Evolutionary conservation across 2,888 invertebrate species (phyloP), one percentile per base, ranked within the genome.

Genomic region (Eupsilia transversa): DNA sequence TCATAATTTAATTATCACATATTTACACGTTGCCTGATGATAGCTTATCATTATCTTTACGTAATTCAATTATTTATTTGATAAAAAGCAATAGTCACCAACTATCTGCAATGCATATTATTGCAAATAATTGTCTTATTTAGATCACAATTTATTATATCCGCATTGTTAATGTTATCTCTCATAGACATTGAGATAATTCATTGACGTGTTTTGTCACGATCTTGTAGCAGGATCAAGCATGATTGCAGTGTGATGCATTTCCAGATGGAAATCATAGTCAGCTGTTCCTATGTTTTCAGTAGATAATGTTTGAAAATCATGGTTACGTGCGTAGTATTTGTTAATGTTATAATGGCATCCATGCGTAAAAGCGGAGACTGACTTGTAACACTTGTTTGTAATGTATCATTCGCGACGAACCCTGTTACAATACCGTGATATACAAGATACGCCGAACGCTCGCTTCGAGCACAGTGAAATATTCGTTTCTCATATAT

Each of bases 141-240:
- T 46, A 46, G 46, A 46, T 46, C 23, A 46, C 6, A 54, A 27
- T 14, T 56, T 30, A 54, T 57, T 30, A 69, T 66, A 75, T 65
- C 30, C 52, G 46, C 35, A 56, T 76, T 85, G 60, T 79, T 49
- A 59, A 54, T 33, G 38, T 78, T 84, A 86, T 72, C 72, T 54
- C 60, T 65, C 4, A 61, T 76, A 84, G 83, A 82, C 83, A 81
- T 77, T 56, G 30, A 70, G 74, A 85, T 84, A 84, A 81, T 68
- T 61, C 61, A 76, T 69, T 81, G 78, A 81, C 85, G 80, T 86
- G 88, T 72, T 85, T 83, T 86, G 83, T 89, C 91, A 92, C 90
- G 92, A 85, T 77, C 80, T 89, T 84, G 85, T 79, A 66, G 79
- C 74, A 82, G 74, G 83, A 83, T 86, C 84, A 69, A 64, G 86